Evolutionary conservation across 2,113 vertebrate species (phyloP), one percentile per base, ranked within the genome.

Genomic region (Pelusios castaneus): DNA sequence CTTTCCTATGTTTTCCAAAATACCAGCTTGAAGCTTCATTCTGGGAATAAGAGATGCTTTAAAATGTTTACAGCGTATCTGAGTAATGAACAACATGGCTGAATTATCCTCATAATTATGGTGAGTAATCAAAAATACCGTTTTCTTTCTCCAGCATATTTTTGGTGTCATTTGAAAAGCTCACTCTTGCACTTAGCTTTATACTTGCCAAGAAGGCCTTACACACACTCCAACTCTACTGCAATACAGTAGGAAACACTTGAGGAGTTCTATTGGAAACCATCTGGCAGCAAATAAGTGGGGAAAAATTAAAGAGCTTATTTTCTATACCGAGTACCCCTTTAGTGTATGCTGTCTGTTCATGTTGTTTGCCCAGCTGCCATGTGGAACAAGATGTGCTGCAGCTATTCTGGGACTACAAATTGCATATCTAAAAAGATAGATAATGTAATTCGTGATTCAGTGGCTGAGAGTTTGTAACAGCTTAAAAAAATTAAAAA

Each of bases 331-430:
- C 45, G 9, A 88, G 88, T 96, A 86, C 52, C 38, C 79, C 85
- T 94, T 93, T 60, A 88, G 56, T 81, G 94, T 93, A 58, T 95
- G 17, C 83, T 93, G 22, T 89, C 89, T 94, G 85, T 88, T 88
- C 79, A 63, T 94, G 80, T 93, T 93, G 80, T 58, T 97, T 91
- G 84, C 56, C 87, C 95, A 96, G 95, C 91, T 96, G 93, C 89
- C 86, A 96, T 96, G 22, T 89, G 73, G 87, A 94, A 97, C 91
- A 95, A 97, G 96, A 90, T 94, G 82, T 83, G 43, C 93, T 88
- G 43, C 41, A 92, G 88, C 89, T 95, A 92, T 95, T 97, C 82
- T 88, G 82, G 16, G 85, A 54, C 73, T 95, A 92, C 70, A 89
- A 94, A 80, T 43, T 87, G 49, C 52, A 80, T 79, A 79, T 84